phyloP scores from a whole-genome alignment of 2,113 vertebrate genomes.

The Scortum barcoo region DNA sequence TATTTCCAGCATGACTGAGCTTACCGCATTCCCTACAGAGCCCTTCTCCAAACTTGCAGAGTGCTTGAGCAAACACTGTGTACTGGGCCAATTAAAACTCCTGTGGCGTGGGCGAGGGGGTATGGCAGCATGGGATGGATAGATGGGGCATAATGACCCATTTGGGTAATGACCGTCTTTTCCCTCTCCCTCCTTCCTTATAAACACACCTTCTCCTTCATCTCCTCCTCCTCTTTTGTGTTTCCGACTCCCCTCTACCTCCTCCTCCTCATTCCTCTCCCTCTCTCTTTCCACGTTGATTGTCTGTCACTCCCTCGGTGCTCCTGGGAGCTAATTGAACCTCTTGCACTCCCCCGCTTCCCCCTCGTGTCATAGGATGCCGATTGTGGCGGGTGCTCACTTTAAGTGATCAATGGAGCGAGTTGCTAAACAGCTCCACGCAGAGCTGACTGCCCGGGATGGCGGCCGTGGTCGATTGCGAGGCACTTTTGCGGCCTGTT shows the following conservation, averaged over 20 bases:
- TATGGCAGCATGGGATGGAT: conserved; percentile 75
- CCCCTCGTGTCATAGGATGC: conserved; percentile 79
- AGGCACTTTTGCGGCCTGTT: conserved; percentile 18
- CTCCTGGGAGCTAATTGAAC: conserved; percentile 85
- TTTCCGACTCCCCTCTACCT: conserved; percentile 7
- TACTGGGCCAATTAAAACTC: conserved; percentile 83
- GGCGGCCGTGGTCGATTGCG: conserved; percentile 42
- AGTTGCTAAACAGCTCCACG: conserved; percentile 72
- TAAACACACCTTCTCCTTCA: conserved; percentile 9
- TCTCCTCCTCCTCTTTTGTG: conserved; percentile 38
- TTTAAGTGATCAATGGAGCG: conserved; percentile 80
- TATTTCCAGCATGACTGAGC: conserved; percentile 70
- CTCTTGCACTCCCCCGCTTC: conserved; percentile 76
- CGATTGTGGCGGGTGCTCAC: conserved; percentile 76
- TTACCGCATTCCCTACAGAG: conserved; percentile 77
- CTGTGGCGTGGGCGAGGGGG: conserved; percentile 74
- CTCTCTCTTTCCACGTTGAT: conserved; percentile 54
- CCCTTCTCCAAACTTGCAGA: conserved; percentile 77
- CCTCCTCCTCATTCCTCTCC: conserved; percentile 19
- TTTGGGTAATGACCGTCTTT: conserved; percentile 76
- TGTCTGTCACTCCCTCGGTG: conserved; percentile 77
- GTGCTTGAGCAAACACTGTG: conserved; percentile 79
- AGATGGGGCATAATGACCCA: conserved; percentile 80
- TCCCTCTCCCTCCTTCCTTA: conserved; percentile 22
- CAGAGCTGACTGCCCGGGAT: conserved; percentile 41